Conservation (phyloP, 2,888 invertebrate genomes). For the Patella pellucida region DNA sequence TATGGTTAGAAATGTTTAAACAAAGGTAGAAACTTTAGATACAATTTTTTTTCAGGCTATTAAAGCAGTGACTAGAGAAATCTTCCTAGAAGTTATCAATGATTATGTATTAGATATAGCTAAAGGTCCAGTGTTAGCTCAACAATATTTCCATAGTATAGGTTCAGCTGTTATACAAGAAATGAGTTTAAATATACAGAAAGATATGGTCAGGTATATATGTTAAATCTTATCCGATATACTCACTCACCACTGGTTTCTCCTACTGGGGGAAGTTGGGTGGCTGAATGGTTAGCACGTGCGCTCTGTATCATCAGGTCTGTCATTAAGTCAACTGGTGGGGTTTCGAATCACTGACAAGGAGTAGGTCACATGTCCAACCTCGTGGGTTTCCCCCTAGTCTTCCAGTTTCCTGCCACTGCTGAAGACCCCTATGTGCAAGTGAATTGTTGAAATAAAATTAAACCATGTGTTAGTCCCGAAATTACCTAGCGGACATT, state of each 20-base stretch:
- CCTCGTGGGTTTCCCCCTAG: too few relatives aligned
- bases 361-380: background rate
- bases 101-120: conserved; percentile 41
- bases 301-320: too few relatives aligned
- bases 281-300: too few relatives aligned
- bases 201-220: conserved; percentile 21
- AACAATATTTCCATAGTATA: background rate
- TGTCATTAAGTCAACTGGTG: too few relatives aligned
- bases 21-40: background rate
- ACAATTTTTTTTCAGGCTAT: conserved; percentile 46
- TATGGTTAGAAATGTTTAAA: background rate
- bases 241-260: too few relatives aligned
- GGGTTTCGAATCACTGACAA: background rate
- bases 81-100: conserved; percentile 64
- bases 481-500: too few relatives aligned
- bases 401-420: too few relatives aligned
- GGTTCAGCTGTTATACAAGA: background rate
- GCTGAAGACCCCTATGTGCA: too few relatives aligned
- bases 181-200: conserved; percentile 5
- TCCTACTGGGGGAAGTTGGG: too few relatives aligned
- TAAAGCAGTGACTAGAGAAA: conserved; percentile 54
- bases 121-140: conserved; percentile 20
- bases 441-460: too few relatives aligned
- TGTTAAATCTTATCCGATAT: background rate
- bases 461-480: too few relatives aligned